Percentiles rank a stretch among this genome's conserved stretches.
These are phyloP conservation scores for Fopius arisanus DNA, from an alignment of 1,140 invertebrate species.

Conservation along the genomic window DNA sequence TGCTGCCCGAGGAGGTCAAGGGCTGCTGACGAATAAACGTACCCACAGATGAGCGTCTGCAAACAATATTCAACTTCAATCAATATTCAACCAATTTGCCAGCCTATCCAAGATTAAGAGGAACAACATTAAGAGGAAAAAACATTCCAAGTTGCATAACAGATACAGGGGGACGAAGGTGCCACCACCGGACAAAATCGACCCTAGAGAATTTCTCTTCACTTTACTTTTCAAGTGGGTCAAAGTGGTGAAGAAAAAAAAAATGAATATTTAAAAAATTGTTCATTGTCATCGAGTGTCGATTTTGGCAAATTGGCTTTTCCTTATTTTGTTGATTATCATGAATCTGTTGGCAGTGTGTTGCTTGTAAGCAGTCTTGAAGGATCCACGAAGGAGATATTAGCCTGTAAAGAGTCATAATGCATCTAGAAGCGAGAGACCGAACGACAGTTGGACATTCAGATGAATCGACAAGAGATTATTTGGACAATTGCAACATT, in stretches of 20 bases:
- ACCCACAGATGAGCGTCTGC: conserved; percentile 80
- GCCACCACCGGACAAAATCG: too few relatives aligned
- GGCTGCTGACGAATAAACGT: conserved; percentile 75
- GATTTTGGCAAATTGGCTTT: too few relatives aligned
- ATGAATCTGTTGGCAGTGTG: too few relatives aligned
- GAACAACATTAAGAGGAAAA: not conserved
- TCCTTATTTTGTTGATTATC: not conserved
- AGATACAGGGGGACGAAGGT: too few relatives aligned
- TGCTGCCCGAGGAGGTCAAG: conserved; percentile 59
- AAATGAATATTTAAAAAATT: too few relatives aligned
- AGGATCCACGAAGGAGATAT: not conserved
- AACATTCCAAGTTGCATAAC: conserved; percentile 2
- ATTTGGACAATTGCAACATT: not conserved
- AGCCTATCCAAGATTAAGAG: not conserved
- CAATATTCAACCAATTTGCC: not conserved
- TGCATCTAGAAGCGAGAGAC: not conserved
- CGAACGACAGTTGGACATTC: not conserved
- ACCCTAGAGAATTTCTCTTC: too few relatives aligned
- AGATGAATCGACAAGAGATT: not conserved
- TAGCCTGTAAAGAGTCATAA: not conserved
- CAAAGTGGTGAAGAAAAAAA: too few relatives aligned
- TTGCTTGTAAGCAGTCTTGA: not conserved
- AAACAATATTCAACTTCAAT: conserved; percentile 40
- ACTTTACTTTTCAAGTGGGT: too few relatives aligned
- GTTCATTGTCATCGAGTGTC: too few relatives aligned